Base-by-base conservation (phyloP, 2,797 vertebrate genomes). In the Podargus strigoides region DNA sequence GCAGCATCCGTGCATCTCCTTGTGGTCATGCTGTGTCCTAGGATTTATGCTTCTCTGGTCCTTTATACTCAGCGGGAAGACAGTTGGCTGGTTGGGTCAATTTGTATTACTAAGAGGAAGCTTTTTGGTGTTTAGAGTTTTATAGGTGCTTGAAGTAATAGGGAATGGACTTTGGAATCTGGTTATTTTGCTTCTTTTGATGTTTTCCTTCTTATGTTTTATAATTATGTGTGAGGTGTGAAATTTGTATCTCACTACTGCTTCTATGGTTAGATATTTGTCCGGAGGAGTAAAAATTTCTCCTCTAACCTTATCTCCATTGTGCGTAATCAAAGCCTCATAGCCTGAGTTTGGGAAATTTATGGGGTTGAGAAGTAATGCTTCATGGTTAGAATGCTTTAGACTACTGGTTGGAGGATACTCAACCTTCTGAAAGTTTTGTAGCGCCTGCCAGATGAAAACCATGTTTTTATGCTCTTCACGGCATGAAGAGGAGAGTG, bases 401-500 rank as follows among this genome's bases (percentile, higher is more conserved):
- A 34, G 50, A 27, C 5, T 27, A 56, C 24, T 59, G 50, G 8
- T 20, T 62, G 41, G 37, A 59, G 27, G 6, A 52, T 39, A 39
- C 13, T 46, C 30, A 39, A 3, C 63, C 24, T 77, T 73, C 41
- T 70, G 22, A 28, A 66, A 55, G 22, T 41, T 86, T 32, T 1
- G 1, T 83, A 50, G 26, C 37, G 17, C 12, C 9, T 16, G 5
- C 18, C 22, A 32, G 8, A 21, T 52, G 49, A 44, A 74, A 74
- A 14, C 41, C 16, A 5, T 34, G 12, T 41, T 8, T 44, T 3
- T 42, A 9, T 6, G 8, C 4, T 59, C 28, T 66, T 19, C 4
- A 26, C 0, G 1, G 20, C 15, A 36, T 0, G 0, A 39, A n/a
- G 49, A 49, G 12, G 19, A 78, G 8, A n/a, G 6, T 0, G 14